Conservation (phyloP, 2,113 vertebrate genomes). For the Bubo scandiacus region DNA sequence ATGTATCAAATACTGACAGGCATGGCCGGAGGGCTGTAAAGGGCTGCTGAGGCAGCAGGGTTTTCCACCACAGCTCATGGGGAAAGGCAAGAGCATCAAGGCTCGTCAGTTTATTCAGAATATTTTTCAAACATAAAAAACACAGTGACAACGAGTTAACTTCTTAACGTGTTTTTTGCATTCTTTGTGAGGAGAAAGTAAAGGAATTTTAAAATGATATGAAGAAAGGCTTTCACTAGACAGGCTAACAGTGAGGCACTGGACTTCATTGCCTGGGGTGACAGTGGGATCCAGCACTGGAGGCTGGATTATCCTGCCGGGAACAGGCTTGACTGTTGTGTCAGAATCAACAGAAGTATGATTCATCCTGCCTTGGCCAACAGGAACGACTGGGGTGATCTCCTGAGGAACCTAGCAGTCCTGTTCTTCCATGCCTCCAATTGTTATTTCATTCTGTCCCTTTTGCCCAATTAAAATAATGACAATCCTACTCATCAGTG, state of each 20-base stretch:
- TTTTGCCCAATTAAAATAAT: background rate
- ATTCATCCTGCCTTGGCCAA: background rate
- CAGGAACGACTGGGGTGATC: background rate
- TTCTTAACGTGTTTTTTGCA: background rate
- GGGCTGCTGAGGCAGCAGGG: background rate
- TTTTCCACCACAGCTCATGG: background rate
- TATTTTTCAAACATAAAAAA: background rate
- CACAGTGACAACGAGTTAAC: background rate
- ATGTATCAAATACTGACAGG: background rate
- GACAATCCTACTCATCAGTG: background rate
- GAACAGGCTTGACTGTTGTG: background rate
- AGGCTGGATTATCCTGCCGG: background rate
- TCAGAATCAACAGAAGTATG: background rate
- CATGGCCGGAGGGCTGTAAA: background rate
- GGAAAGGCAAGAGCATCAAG: background rate
- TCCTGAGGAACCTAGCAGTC: background rate
- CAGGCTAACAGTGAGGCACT: rapidly evolving
- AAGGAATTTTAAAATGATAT: background rate
- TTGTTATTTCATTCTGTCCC: background rate
- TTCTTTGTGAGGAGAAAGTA: background rate
- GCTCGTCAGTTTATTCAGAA: background rate
- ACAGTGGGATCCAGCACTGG: background rate
- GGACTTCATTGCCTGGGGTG: background rate
- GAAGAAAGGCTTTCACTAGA: background rate
- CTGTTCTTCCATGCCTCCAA: background rate